phyloP scores from a whole-genome alignment of 37 sponge, comb jelly and placozoan species.

The Oopsacas minuta region DNA sequence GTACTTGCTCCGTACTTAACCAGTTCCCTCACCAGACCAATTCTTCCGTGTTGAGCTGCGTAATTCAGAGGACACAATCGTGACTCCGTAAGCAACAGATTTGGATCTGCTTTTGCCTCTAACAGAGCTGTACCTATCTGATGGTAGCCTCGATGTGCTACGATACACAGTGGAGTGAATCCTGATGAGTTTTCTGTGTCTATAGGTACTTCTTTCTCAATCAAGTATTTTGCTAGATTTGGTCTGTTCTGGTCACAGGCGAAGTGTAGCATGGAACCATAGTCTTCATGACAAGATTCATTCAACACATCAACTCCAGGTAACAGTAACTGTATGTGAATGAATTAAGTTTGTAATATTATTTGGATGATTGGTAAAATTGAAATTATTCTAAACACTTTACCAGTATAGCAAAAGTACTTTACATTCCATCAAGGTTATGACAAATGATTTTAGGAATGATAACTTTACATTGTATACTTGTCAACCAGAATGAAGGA shows the following conservation, averaged over 20 bases:
- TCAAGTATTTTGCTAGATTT: background rate
- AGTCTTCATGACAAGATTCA: background rate
- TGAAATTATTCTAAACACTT: too few relatives aligned
- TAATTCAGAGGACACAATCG: background rate
- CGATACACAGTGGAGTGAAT: slow-evolving; percentile 10
- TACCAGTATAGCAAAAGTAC: too few relatives aligned
- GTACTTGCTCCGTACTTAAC: background rate
- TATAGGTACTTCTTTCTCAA: background rate
- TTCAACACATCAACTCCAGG: background rate
- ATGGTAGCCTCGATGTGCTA: background rate
- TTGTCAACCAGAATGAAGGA: too few relatives aligned
- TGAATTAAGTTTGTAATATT: too few relatives aligned
- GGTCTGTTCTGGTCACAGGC: slow-evolving; percentile 5
- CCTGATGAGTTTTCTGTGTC: background rate
- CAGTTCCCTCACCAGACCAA: background rate
- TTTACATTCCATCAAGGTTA: too few relatives aligned
- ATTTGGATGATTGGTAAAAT: too few relatives aligned
- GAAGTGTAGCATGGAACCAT: slow-evolving; percentile 12
- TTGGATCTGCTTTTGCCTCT: background rate
- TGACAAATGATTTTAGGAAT: too few relatives aligned
- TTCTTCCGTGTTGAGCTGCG: background rate
- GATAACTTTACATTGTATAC: too few relatives aligned
- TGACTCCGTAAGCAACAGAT: background rate
- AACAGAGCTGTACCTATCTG: background rate
- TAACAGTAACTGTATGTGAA: background rate